Evolutionary conservation across 1,140 invertebrate species (phyloP).

Genomic region (Drosophila rufa): DNA sequence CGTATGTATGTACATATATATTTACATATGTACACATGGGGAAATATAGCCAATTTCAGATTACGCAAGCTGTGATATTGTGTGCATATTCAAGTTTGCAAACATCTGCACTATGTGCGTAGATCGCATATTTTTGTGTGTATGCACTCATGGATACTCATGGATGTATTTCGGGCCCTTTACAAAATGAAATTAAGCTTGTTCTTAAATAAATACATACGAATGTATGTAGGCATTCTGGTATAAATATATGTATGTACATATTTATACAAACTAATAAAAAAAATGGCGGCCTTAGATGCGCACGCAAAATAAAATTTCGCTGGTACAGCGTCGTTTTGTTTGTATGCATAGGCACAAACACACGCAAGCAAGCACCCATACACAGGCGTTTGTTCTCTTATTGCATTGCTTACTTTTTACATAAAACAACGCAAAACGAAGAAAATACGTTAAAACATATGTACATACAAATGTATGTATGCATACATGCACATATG

Average conservation of each 20-base stretch:
- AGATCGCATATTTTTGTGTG: slow-evolving; percentile 11
- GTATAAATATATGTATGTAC: slow-evolving; percentile 33
- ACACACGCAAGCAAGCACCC: slow-evolving; percentile 13
- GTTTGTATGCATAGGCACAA: slow-evolving; percentile 47
- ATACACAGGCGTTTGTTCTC: slow-evolving; percentile 15
- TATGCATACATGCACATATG: slow-evolving; percentile 25
- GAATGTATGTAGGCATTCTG: slow-evolving; percentile 3
- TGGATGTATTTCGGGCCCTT: slow-evolving; percentile 5
- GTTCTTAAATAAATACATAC: slow-evolving; percentile 18
- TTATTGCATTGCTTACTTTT: slow-evolving; percentile 48
- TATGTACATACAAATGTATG: slow-evolving; percentile 13
- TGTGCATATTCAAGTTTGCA: slow-evolving; percentile 50
- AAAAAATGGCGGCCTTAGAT: slow-evolving; percentile 78
- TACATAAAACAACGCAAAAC: slow-evolving; percentile 45
- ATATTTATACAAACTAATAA: slow-evolving; percentile 60
- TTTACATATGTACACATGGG: slow-evolving; percentile 27
- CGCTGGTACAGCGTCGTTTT: slow-evolving; percentile 56
- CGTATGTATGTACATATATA: slow-evolving; percentile 8
- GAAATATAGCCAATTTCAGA: slow-evolving; percentile 59
- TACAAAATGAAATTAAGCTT: slow-evolving; percentile 1
- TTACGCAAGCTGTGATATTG: slow-evolving; percentile 62
- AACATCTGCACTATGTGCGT: slow-evolving; percentile 21
- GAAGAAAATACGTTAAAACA: slow-evolving; percentile 25
- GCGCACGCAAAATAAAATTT: slow-evolving; percentile 80
- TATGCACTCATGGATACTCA: not conserved